Evolutionary conservation across 2,113 vertebrate species (phyloP).

Genomic region (Dissostichus mawsoni): DNA sequence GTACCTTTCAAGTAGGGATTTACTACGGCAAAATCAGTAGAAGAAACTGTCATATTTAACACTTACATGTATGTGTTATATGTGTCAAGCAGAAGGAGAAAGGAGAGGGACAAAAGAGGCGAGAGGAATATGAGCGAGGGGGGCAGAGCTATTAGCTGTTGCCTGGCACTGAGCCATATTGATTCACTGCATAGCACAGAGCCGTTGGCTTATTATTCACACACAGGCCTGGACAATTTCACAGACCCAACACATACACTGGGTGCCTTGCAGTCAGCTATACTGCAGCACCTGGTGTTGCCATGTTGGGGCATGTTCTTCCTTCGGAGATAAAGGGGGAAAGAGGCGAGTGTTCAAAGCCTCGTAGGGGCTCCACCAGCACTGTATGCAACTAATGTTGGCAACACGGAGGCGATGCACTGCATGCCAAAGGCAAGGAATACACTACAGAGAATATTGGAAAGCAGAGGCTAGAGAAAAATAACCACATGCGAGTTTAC

Average conservation of each 20-base stretch:
- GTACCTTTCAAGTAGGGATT: background rate
- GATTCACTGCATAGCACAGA: constrained; percentile 64
- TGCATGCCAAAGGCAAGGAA: constrained; percentile 23
- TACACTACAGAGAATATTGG: background rate
- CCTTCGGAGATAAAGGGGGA: constrained; percentile 24
- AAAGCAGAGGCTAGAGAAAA: constrained; percentile 36
- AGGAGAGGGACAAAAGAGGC: background rate
- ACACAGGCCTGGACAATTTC: constrained; percentile 56
- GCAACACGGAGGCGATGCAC: constrained; percentile 2
- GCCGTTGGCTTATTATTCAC: constrained; percentile 51
- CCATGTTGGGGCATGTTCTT: constrained; percentile 47
- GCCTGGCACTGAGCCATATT: constrained; percentile 65
- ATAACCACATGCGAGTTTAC: background rate
- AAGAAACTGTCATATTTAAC: constrained; percentile 9
- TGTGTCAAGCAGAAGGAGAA: constrained; percentile 15
- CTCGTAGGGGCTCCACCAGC: constrained; percentile 24
- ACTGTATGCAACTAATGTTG: constrained; percentile 2
- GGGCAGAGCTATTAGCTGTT: constrained; percentile 47
- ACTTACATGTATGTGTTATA: background rate
- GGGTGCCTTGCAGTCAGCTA: constrained; percentile 58
- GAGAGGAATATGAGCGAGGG: constrained; percentile 27
- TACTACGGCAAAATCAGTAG: background rate
- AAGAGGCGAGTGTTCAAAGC: constrained; percentile 31
- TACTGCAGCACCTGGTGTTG: constrained; percentile 63
- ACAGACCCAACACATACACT: constrained; percentile 38